These are phyloP conservation scores for Epizoanthus ramosus DNA, from an alignment of 92 coral and sea anemone species.

Conservation along the genomic window DNA sequence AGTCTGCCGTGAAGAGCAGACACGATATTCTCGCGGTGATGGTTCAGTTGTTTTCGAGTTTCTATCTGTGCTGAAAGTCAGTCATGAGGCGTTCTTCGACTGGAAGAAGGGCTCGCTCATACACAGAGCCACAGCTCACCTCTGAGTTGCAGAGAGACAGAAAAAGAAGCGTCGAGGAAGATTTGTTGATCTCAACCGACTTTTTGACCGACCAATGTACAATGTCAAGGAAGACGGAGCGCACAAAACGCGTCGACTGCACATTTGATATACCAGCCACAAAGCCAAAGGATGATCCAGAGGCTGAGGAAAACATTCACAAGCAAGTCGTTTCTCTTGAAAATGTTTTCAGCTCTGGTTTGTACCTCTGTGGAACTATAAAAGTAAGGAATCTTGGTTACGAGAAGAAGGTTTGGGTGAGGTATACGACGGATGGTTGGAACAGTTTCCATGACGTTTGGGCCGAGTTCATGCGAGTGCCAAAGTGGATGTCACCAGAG, in stretches of 20 bases:
- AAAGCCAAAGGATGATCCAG: neutral
- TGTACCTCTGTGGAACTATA: conserved; percentile 4
- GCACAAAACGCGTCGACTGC: conserved; percentile 18
- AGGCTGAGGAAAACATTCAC: neutral
- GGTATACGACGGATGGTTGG: conserved; percentile 9
- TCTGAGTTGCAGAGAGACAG: neutral
- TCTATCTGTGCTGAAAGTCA: neutral
- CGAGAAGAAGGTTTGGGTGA: conserved; percentile 25
- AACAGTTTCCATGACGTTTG: neutral
- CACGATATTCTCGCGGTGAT: too few relatives aligned
- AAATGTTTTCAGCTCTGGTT: conserved; percentile 13
- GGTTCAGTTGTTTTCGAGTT: too few relatives aligned
- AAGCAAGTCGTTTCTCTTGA: conserved; percentile 6
- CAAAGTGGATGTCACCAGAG: neutral
- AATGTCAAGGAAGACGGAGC: conserved; percentile 9
- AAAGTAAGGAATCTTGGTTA: conserved; percentile 9
- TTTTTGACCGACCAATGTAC: conserved; percentile 10
- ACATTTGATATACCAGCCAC: neutral
- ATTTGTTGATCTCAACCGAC: conserved; percentile 14
- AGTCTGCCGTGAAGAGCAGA: too few relatives aligned
- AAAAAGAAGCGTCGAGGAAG: conserved; percentile 8
- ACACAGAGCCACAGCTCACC: neutral
- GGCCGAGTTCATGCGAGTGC: neutral
- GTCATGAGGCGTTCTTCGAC: conserved; percentile 4
- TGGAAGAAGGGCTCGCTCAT: neutral